Conservation (phyloP, 2,888 invertebrate species). For the Chrysopilus asiliformis region DNA sequence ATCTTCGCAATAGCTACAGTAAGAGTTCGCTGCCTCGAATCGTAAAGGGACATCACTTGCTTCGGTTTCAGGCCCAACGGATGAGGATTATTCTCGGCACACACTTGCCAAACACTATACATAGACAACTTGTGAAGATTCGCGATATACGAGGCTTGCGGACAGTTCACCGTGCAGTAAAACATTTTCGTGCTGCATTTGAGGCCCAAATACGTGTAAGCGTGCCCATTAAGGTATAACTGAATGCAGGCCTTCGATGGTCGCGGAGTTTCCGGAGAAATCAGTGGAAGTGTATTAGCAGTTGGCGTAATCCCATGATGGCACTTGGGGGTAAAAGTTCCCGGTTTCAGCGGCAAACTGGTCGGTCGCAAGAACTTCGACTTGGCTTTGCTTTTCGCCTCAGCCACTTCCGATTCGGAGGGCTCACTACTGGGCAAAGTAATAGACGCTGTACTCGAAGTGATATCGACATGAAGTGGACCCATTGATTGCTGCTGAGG, state of each 20-base stretch:
- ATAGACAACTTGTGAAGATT: slow-evolving; percentile 84
- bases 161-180: slow-evolving; percentile 85
- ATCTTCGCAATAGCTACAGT: slow-evolving; percentile 21
- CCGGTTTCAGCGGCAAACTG: slow-evolving; percentile 70
- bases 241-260: slow-evolving; percentile 83
- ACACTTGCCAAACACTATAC: slow-evolving; percentile 92
- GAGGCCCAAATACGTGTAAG: slow-evolving; percentile 79
- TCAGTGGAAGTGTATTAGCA: slow-evolving; percentile 66
- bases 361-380: slow-evolving; percentile 67
- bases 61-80: slow-evolving; percentile 54
- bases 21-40: slow-evolving; percentile 54
- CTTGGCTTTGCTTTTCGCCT: slow-evolving; percentile 17
- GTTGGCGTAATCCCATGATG: slow-evolving; percentile 73
- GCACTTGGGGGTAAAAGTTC: slow-evolving; percentile 65
- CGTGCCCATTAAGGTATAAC: slow-evolving; percentile 77
- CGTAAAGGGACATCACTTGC: slow-evolving; percentile 56
- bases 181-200: slow-evolving; percentile 84
- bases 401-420: slow-evolving; percentile 13
- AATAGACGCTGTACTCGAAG: slow-evolving; percentile 2
- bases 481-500: slow-evolving; percentile 5
- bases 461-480: slow-evolving; percentile 29
- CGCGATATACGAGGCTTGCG: slow-evolving; percentile 89
- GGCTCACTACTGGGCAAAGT: slow-evolving; percentile 1
- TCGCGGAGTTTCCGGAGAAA: slow-evolving; percentile 83
- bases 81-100: slow-evolving; percentile 53